These are phyloP conservation scores for Osmerus eperlanus DNA, from an alignment of 2,113 vertebrate genomes.

Conservation along the genomic window DNA sequence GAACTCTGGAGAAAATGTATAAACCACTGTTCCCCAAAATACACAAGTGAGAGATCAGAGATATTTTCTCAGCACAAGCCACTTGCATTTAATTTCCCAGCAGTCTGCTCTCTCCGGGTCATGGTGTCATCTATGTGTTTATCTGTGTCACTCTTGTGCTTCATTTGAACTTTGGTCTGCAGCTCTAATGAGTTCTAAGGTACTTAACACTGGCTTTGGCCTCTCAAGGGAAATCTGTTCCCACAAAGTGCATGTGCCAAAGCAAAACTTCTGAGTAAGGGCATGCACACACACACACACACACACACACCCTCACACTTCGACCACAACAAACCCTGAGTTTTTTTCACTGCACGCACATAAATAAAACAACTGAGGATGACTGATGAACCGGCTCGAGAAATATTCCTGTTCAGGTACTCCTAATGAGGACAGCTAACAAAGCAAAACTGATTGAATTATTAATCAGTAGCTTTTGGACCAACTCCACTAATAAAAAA, in stretches of 20 bases:
- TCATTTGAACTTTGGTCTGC: slow-evolving; percentile 59
- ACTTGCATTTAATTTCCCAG: background rate
- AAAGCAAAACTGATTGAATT: slow-evolving; percentile 21
- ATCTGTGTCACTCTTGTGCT: slow-evolving; percentile 54
- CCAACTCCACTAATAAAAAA: slow-evolving; percentile 9
- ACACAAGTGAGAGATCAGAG: too few species aligned
- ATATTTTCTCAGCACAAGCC: too few species aligned
- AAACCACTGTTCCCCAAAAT: too few species aligned
- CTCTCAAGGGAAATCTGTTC: slow-evolving; percentile 47
- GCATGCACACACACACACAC: background rate
- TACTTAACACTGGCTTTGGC: slow-evolving; percentile 39
- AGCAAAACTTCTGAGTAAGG: slow-evolving; percentile 1
- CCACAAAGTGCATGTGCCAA: slow-evolving; percentile 43
- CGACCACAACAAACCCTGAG: background rate
- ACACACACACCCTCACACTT: background rate
- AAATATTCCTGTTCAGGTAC: slow-evolving; percentile 19
- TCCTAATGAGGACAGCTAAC: slow-evolving; percentile 17
- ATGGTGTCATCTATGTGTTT: slow-evolving; percentile 12
- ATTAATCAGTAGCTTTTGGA: slow-evolving; percentile 27
- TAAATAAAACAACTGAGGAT: slow-evolving; percentile 33
- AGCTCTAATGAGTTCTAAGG: slow-evolving; percentile 58
- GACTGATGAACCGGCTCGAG: slow-evolving; percentile 20
- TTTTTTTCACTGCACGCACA: background rate
- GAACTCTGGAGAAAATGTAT: too few species aligned
- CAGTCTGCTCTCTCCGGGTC: slow-evolving; percentile 9